These are phyloP conservation scores for Lethenteron camtschaticum DNA, from an alignment of 2,113 vertebrate species.

Conservation along the genomic window DNA sequence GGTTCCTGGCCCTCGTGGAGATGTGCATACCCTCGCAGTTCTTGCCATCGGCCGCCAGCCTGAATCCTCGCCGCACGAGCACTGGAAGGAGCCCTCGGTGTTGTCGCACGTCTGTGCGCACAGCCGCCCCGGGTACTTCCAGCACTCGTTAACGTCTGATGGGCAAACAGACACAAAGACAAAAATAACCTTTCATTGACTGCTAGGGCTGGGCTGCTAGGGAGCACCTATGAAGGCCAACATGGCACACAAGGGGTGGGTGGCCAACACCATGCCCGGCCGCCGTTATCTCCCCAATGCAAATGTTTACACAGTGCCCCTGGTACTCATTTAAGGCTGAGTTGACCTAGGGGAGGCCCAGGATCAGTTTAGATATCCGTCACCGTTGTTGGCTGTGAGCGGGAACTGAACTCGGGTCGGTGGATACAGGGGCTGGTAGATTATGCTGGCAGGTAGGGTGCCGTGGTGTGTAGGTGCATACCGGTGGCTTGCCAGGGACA, in stretches of 20 bases:
- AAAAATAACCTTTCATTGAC: background rate
- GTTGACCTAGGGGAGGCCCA: background rate
- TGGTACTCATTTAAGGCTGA: background rate
- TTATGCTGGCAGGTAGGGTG: no score
- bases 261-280: no score
- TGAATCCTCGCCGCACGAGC: conserved; percentile 1
- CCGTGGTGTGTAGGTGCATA: no score
- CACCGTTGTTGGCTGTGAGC: no score
- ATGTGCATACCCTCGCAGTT: conserved; percentile 6
- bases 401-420: no score
- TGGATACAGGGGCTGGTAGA: no score
- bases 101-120: conserved; percentile 8
- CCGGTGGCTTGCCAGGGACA: no score
- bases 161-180: background rate
- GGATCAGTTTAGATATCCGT: no score
- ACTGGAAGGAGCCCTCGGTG: conserved; percentile 4
- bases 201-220: background rate
- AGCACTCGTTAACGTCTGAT: conserved; percentile 9
- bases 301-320: background rate
- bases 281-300: background rate
- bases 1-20: background rate
- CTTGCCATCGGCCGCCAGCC: background rate
- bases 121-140: background rate
- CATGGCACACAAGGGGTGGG: background rate
- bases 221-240: background rate